Conservation (phyloP, 2,888 invertebrate genomes). For the Sinelater perroti region DNA sequence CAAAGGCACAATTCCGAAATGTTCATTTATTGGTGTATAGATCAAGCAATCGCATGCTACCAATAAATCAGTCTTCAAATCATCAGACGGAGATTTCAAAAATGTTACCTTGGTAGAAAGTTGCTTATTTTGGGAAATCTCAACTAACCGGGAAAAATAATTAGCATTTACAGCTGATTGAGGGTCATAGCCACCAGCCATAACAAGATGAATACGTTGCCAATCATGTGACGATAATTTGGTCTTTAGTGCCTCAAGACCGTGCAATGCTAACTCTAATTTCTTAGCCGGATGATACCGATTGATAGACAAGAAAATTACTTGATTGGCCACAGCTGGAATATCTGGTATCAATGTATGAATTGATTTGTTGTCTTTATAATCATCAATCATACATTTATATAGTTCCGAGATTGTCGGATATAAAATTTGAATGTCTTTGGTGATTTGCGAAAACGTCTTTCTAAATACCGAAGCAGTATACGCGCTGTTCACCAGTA, state of each 20-base stretch:
- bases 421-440: slow-evolving; percentile 81
- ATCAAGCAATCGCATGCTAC: slow-evolving; percentile 77
- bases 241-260: slow-evolving; percentile 74
- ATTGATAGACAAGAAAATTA: slow-evolving; percentile 92
- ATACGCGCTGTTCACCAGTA: slow-evolving; percentile 95
- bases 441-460: slow-evolving; percentile 79
- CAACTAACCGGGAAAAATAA: slow-evolving; percentile 79
- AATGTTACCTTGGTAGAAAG: slow-evolving; percentile 80
- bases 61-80: slow-evolving; percentile 84
- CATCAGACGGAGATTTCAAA: slow-evolving; percentile 87
- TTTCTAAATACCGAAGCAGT: slow-evolving; percentile 89
- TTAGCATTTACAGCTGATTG: slow-evolving; percentile 87
- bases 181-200: slow-evolving; percentile 97
- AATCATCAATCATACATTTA: slow-evolving; percentile 50
- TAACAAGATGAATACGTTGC: slow-evolving; percentile 79
- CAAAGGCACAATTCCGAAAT: slow-evolving; percentile 98
- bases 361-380: slow-evolving; percentile 60
- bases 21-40: slow-evolving; percentile 97
- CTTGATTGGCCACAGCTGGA: slow-evolving; percentile 62
- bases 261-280: slow-evolving; percentile 83
- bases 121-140: slow-evolving; percentile 70
- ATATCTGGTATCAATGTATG: slow-evolving; percentile 62
- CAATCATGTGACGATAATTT: slow-evolving; percentile 67
- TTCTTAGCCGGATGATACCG: slow-evolving; percentile 98
- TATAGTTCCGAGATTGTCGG: slow-evolving; percentile 82